A percentile compares a stretch with the other conserved stretches of the same genome.
Conservation (phyloP, 2,113 vertebrate species). For the Zootoca vivipara region DNA sequence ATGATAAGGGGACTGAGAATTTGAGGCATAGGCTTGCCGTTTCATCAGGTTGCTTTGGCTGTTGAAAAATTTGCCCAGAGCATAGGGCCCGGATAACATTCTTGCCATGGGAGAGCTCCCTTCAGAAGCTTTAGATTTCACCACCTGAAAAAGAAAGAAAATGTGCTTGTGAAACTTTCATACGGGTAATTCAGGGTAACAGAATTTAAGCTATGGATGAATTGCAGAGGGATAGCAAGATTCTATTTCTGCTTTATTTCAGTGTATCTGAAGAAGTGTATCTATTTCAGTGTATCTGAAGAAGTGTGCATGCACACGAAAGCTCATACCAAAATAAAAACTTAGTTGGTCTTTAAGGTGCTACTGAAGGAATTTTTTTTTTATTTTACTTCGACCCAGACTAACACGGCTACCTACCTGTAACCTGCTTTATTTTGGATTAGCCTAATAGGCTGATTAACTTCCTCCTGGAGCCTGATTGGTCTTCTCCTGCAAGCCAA, state of each 20-base stretch:
- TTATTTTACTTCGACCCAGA: too few species aligned
- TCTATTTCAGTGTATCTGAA: too few species aligned
- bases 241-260: not conserved
- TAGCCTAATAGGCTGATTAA: too few species aligned
- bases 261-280: too few species aligned
- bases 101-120: constrained; percentile 72
- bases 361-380: too few species aligned
- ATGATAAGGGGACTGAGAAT: constrained; percentile 82
- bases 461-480: too few species aligned
- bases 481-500: too few species aligned
- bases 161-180: constrained; percentile 43
- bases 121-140: constrained; percentile 78
- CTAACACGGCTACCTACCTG: too few species aligned
- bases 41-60: constrained; percentile 60
- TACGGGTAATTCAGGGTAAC: constrained; percentile 32
- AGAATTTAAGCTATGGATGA: constrained; percentile 20
- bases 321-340: too few species aligned
- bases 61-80: constrained; percentile 69
- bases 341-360: too few species aligned
- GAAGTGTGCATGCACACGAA: too few species aligned
- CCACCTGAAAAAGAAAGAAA: constrained; percentile 82
- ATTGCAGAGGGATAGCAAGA: not conserved
- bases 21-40: constrained; percentile 60
- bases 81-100: constrained; percentile 70
- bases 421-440: too few species aligned